phyloP scores from a whole-genome alignment of 2,888 invertebrate genomes.

The Latrodectus hesperus region DNA sequence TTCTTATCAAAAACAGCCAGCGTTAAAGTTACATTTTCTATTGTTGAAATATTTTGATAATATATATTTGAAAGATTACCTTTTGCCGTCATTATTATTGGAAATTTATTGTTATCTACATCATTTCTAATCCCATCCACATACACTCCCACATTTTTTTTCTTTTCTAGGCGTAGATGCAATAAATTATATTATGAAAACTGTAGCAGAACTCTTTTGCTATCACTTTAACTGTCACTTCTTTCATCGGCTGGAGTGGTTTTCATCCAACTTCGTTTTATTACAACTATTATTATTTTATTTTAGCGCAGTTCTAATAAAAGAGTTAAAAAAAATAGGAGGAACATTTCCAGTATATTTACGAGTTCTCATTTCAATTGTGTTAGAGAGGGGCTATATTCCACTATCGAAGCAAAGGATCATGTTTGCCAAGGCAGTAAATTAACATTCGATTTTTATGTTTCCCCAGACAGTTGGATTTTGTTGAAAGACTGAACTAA shows the following conservation, averaged over 20 bases:
- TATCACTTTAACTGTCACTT: constrained; percentile 57
- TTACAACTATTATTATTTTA: constrained; percentile 42
- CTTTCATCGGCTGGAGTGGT: constrained; percentile 44
- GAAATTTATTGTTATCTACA: constrained; percentile 64
- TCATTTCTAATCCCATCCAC: constrained; percentile 59
- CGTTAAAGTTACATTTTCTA: too few relatives aligned
- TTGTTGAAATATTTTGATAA: constrained; percentile 24
- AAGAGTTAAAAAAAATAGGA: constrained; percentile 19
- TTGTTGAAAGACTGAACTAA: background rate
- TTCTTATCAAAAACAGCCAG: too few relatives aligned
- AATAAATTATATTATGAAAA: constrained; percentile 48
- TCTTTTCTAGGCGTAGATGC: constrained; percentile 26
- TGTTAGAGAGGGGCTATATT: background rate
- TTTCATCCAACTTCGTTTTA: constrained; percentile 30
- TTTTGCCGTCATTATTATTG: constrained; percentile 47
- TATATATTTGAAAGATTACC: constrained; percentile 30
- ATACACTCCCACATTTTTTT: background rate
- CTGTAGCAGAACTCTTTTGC: constrained; percentile 37
- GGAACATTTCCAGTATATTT: constrained; percentile 29
- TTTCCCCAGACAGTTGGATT: background rate
- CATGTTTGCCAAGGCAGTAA: constrained; percentile 12
- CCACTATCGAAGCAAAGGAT: background rate
- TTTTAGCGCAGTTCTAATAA: constrained; percentile 19
- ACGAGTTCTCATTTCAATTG: constrained; percentile 26
- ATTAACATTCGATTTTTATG: constrained; percentile 38